These are phyloP conservation scores for Gambelia wislizenii DNA, from an alignment of 2,797 vertebrate genomes.

Conservation along the genomic window DNA sequence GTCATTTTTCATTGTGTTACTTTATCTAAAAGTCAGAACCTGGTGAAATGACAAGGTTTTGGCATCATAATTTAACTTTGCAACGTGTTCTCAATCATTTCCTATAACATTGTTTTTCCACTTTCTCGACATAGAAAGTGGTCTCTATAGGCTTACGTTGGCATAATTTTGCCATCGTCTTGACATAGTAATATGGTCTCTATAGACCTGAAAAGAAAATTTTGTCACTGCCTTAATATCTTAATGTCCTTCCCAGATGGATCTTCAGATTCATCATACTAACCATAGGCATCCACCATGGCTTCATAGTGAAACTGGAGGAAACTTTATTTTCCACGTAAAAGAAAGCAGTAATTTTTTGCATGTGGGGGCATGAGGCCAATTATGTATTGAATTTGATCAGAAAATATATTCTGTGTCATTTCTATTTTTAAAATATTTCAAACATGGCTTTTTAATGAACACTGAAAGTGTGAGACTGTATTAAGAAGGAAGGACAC, in stretches of 20 bases:
- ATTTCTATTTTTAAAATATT: conserved; percentile 46
- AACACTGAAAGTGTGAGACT: conserved; percentile 24
- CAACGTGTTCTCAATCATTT: conserved; percentile 81
- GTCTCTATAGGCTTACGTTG: conserved; percentile 81
- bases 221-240: conserved; percentile 84
- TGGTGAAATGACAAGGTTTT: conserved; percentile 79
- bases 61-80: conserved; percentile 79
- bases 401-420: conserved; percentile 65
- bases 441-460: not conserved
- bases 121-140: conserved; percentile 81
- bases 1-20: conserved; percentile 71
- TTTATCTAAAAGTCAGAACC: conserved; percentile 61
- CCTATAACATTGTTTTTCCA: conserved; percentile 79
- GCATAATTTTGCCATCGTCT: conserved; percentile 81
- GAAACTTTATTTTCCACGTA: conserved; percentile 59
- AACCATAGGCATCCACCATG: conserved; percentile 61
- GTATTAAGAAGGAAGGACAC: not conserved
- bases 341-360: conserved; percentile 47
- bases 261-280: conserved; percentile 73
- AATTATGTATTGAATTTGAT: conserved; percentile 50
- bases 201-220: conserved; percentile 82
- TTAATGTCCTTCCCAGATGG: conserved; percentile 82
- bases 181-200: conserved; percentile 84
- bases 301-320: conserved; percentile 57
- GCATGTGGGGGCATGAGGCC: conserved; percentile 38